phyloP scores from a whole-genome alignment of 2,888 invertebrate species.

The Prenolepis imparis region DNA sequence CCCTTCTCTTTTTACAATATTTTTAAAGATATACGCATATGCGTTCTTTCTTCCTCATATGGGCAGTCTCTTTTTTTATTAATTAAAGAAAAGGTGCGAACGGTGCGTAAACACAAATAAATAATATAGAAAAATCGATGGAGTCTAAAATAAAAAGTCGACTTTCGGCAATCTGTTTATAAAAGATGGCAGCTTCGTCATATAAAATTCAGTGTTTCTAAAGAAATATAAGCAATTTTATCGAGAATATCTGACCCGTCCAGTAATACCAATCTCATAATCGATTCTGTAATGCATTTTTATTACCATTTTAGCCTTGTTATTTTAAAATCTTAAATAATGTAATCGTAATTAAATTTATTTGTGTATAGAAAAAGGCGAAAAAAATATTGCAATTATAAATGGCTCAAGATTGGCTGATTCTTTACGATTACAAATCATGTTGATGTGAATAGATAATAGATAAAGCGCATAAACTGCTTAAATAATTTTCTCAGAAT shows the following conservation, averaged over 20 bases:
- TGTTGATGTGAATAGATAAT: conserved; percentile 18
- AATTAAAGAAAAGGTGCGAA: conserved; percentile 68
- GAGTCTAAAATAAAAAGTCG: too few species aligned
- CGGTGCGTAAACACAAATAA: conserved; percentile 66
- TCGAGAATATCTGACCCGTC: background rate
- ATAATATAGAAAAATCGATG: too few species aligned
- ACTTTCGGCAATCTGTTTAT: too few species aligned
- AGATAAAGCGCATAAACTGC: conserved; percentile 14
- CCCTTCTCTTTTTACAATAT: conserved; percentile 12
- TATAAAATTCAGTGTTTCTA: too few species aligned
- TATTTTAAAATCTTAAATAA: conserved; percentile 3
- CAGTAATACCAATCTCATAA: background rate
- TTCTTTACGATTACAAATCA: conserved; percentile 7
- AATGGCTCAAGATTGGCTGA: conserved; percentile 20
- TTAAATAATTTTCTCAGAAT: background rate
- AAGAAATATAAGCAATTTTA: background rate
- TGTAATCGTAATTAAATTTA: background rate
- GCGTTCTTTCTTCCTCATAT: conserved; percentile 51
- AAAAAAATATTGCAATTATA: conserved; percentile 1
- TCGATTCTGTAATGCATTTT: background rate
- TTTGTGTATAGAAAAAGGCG: background rate
- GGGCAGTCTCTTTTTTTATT: conserved; percentile 52
- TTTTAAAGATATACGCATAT: conserved; percentile 46
- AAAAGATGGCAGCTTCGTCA: too few species aligned
- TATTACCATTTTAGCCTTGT: background rate